Evolutionary conservation across 2,888 invertebrate species (phyloP), one percentile per base, ranked within the genome.

Genomic region (Eilema depressum): DNA sequence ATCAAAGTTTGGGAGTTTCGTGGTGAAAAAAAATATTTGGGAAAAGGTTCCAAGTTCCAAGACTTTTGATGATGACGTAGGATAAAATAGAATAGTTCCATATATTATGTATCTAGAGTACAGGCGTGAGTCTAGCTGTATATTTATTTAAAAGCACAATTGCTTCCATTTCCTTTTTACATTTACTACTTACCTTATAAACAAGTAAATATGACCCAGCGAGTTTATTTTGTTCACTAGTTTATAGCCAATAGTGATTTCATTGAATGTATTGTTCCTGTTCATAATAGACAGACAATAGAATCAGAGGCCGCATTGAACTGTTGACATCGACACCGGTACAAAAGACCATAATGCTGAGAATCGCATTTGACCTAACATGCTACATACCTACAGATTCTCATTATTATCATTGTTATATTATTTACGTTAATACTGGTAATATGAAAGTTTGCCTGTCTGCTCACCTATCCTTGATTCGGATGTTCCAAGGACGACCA

Each of bases 261-360:
- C 65, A 70, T 75, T 68, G 70, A 70, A 70, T 66, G 68, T 63
- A 79, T 82, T 81, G 79, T 82, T 75, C 62, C 65, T 74, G 66
- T 68, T 65, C 68, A 69, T 75, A 79, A 60, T 70, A 75, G 66
- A 73, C 65, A 72, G 53, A 79, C 71, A 87, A 85, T 85, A 63
- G 73, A 81, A 87, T 86, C 80, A 86, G 81, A 80, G 76, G 63
- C 70, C 41, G 60, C 81, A 83, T 84, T 85, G 81, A 81, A 69
- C 75, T 81, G 83, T 83, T 86, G 81, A 84, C 80, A 83, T 70
- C 77, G 69, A 70, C 73, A 66, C 71, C 65, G 73, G 73, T 74
- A 79, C 72, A 80, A 78, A 53, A 81, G 67, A 71, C 68, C 26
- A 63, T 66, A 56, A 69, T 63, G 66, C 71, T 41, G 71, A 75